Base-by-base conservation (phyloP, 1,140 invertebrate species). In the Cydia fagiglandana region DNA sequence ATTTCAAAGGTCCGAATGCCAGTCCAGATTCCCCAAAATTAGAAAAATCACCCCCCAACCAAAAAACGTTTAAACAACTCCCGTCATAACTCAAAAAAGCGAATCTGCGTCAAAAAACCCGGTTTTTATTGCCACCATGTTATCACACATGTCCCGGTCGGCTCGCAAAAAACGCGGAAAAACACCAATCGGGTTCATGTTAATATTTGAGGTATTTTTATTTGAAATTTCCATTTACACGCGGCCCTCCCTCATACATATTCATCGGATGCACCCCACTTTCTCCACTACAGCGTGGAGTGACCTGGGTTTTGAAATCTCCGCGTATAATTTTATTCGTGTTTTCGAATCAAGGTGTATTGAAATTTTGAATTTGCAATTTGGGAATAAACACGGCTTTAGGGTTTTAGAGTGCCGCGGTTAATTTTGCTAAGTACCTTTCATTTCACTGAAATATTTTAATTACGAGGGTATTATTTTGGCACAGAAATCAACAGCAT, bases 221-320 rank as follows among this genome's bases (percentile, higher is more conserved):
- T 92, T 92, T 91, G 89, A 92, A 92, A 91, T 92, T 92, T 92
- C 88, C 90, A 91, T 92, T 92, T 92, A 92, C 89, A 92, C 85
- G 86, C 80, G 77, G 78, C 76, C 77, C 85, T 78, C 87, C 85
- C 90, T 93, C 88, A 93, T 93, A 91, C 92, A 93, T 93, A 93
- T 93, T 93, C 92, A 93, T 86, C 80, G 84, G 85, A 88, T 93
- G 91, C 92, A 93, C 89, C 91, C 91, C 83, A 83, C 86, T 90
- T 89, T 89, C 88, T 87, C 88, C 66, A 70, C 66, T 70, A 70
- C 24, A 61, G 20, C 45, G 24, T 15, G 15, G n/a, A 17, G 13
- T 70, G 66, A 70, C 66, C 66, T 70, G 66, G 15, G 5, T 17
- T 73, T 17, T 28, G 45, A 74, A 61, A 61, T 74, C 30, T 38